Conservation (phyloP, 2,888 invertebrate genomes). For the Neoascia interrupta region DNA sequence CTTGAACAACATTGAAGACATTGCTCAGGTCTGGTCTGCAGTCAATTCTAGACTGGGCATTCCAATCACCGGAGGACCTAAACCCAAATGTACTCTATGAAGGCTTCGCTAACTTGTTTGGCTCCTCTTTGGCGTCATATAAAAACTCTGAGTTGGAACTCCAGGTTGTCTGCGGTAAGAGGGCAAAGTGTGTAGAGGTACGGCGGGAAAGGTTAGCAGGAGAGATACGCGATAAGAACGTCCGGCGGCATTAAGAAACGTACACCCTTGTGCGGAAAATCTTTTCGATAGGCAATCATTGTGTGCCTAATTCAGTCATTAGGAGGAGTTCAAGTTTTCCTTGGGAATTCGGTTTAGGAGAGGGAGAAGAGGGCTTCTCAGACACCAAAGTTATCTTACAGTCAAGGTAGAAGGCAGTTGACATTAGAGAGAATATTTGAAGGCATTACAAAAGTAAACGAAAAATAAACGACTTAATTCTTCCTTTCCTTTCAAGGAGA, state of each 20-base stretch:
- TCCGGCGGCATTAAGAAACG: constrained; percentile 4
- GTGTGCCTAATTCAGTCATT: constrained; percentile 2
- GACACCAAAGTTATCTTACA: not conserved
- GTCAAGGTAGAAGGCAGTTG: constrained; percentile 4
- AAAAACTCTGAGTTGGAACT: constrained; percentile 13
- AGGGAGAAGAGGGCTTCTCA: not conserved
- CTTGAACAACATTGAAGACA: constrained; percentile 9
- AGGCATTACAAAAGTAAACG: not conserved
- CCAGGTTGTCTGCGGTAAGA: constrained; percentile 24
- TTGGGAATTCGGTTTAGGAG: not conserved
- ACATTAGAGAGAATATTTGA: not conserved
- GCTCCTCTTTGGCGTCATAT: constrained; percentile 3
- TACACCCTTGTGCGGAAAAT: constrained; percentile 15
- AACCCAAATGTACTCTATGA: constrained; percentile 17
- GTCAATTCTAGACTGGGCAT: constrained; percentile 10
- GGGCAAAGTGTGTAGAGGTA: constrained; percentile 26
- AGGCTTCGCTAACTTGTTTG: not conserved
- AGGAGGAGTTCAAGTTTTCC: constrained; percentile 7
- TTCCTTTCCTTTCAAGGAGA: constrained; percentile 16
- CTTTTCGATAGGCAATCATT: constrained; percentile 18
- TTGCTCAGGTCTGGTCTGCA: constrained; percentile 3
- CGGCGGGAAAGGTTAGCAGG: constrained; percentile 12
- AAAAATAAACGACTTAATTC: not conserved
- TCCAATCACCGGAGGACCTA: constrained; percentile 9
- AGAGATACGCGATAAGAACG: constrained; percentile 11